Conservation (phyloP, 2,888 invertebrate species). For the Nysson spinosus region DNA sequence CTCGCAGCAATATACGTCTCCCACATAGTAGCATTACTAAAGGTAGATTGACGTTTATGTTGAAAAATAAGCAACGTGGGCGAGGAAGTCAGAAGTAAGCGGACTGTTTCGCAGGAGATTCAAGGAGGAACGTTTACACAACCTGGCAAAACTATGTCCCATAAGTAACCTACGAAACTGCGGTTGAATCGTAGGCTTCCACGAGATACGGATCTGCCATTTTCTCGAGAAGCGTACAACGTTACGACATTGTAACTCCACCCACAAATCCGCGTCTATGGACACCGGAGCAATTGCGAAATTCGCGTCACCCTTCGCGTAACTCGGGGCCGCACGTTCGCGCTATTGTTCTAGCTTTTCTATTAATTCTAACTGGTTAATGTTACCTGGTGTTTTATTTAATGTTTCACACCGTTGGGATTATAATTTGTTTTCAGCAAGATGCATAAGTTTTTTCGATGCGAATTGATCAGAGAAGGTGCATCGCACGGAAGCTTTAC, state of each 20-base stretch:
- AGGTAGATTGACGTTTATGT: conserved; percentile 53
- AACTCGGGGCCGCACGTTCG: conserved; percentile 45
- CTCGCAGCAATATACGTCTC: too few relatives aligned
- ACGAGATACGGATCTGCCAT: conserved; percentile 57
- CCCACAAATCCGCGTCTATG: conserved; percentile 43
- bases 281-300: conserved; percentile 39
- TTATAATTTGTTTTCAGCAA: too few relatives aligned
- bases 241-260: conserved; percentile 43
- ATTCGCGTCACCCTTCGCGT: conserved; percentile 44
- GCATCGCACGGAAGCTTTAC: conserved; percentile 28
- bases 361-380: too few relatives aligned
- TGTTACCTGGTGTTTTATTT: too few relatives aligned
- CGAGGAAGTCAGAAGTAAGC: conserved; percentile 43
- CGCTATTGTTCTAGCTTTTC: conserved; percentile 51
- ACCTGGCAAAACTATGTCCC: conserved; percentile 34
- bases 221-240: conserved; percentile 46
- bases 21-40: conserved; percentile 35
- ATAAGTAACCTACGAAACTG: conserved; percentile 39
- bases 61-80: conserved; percentile 60
- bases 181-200: conserved; percentile 3
- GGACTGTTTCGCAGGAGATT: conserved; percentile 22
- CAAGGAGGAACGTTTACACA: conserved; percentile 19
- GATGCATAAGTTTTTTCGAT: too few relatives aligned
- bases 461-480: conserved; percentile 3
- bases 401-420: too few relatives aligned